phyloP scores from a whole-genome alignment of 2,888 invertebrate genomes.

The Melitaea athalia region DNA sequence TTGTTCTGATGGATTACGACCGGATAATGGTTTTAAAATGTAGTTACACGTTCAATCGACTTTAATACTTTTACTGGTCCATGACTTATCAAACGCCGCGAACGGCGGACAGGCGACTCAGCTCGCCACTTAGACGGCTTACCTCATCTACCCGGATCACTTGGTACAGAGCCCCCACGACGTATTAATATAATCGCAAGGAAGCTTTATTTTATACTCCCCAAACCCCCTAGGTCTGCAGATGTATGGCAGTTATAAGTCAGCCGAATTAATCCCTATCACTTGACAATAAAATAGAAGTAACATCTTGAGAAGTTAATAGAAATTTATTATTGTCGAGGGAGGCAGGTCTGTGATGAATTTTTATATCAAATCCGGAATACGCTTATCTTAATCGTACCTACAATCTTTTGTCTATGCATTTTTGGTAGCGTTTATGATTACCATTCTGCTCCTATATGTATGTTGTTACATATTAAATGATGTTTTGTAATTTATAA shows the following conservation, averaged over 20 bases:
- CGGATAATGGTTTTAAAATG: constrained; percentile 13
- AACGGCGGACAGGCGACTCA: constrained; percentile 38
- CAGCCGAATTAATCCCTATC: constrained; percentile 80
- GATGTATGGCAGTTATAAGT: constrained; percentile 82
- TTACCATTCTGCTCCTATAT: no score
- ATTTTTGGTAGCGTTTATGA: not conserved
- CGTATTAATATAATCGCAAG: constrained; percentile 79
- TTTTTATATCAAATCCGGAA: constrained; percentile 47
- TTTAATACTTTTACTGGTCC: constrained; percentile 22
- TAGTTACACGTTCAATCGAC: constrained; percentile 6
- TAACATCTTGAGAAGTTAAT: constrained; percentile 78
- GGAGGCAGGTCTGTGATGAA: constrained; percentile 57
- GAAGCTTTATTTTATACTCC: constrained; percentile 78
- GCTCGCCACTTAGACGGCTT: constrained; percentile 68
- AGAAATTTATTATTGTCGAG: constrained; percentile 73
- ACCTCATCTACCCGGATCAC: constrained; percentile 67
- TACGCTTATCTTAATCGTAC: constrained; percentile 14
- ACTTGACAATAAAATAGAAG: constrained; percentile 79
- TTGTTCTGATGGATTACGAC: not conserved
- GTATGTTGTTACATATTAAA: no score
- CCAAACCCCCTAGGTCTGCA: constrained; percentile 65
- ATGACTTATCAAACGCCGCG: constrained; percentile 37
- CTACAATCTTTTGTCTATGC: constrained; percentile 15
- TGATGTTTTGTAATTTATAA: no score
- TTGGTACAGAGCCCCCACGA: constrained; percentile 59